phyloP scores from a whole-genome alignment of 2,888 invertebrate genomes.

The Halictus quadricinctus region DNA sequence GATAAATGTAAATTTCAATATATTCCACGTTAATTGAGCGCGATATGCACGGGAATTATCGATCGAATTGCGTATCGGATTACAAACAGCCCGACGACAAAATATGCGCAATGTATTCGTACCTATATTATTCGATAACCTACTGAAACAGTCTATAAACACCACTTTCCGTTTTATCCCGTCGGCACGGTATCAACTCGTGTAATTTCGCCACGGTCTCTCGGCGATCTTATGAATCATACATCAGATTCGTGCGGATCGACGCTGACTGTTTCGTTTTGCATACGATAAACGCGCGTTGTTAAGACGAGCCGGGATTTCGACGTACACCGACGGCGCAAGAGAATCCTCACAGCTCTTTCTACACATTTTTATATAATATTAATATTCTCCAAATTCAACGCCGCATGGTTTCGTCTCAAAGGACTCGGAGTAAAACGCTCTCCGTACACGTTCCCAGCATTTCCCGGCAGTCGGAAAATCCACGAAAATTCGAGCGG shows the following conservation, averaged over 20 bases:
- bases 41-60: constrained; percentile 56
- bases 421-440: background rate
- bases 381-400: background rate
- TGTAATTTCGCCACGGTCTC: constrained; percentile 40
- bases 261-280: constrained; percentile 5
- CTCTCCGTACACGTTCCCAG: background rate
- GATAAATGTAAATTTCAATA: constrained; percentile 58
- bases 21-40: constrained; percentile 39
- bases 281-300: background rate
- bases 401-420: background rate
- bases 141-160: constrained; percentile 42
- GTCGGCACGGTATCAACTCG: constrained; percentile 28
- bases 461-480: background rate
- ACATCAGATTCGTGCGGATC: background rate
- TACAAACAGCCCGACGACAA: constrained; percentile 27
- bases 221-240: constrained; percentile 21
- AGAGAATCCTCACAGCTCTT: background rate
- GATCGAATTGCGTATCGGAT: constrained; percentile 38
- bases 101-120: constrained; percentile 53
- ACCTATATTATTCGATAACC: constrained; percentile 47
- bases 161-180: constrained; percentile 39
- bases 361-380: background rate
- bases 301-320: background rate
- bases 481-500: background rate
- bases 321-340: background rate